Base-by-base conservation (phyloP, 1,140 invertebrate species). In the Daktulosphaira vitifoliae region DNA sequence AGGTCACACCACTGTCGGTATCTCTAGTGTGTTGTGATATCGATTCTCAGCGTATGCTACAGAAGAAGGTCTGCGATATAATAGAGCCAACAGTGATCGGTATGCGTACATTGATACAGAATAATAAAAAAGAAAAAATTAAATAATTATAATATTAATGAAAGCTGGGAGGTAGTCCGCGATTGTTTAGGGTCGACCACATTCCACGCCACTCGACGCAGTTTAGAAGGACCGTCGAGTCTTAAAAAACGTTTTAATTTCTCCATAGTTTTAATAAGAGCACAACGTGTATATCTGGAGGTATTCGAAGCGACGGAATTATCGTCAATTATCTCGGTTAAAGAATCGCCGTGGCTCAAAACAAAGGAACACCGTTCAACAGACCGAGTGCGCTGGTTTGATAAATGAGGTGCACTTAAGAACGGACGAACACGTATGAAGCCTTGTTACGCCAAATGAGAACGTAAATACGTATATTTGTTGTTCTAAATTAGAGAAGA, bases 181-280 rank as follows among this genome's bases (percentile, higher is more conserved):
- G 42, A 48, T 46, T 48, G 56, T 62, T 62, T 62, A 46, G 22
- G 22, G 56, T 48, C 42, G 44, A 23, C 29, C 42, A 54, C 18
- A n/a, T 39, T 23, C 25, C 42, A 46, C 26, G 56, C 46, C 56
- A 46, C n/a, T n/a, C n/a, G n/a, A n/a, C n/a, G n/a, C n/a, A n/a
- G n/a, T n/a, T n/a, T n/a, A n/a, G n/a, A n/a, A n/a, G n/a, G n/a
- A n/a, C n/a, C 20, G 26, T 29, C 11, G 20, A 29, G 25, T 25
- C 29, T 16, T 22, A 46, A 62, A 33, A 44, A 62, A 62, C 56
- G 26, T 62, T 62, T 62, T 62, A 29, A 46, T 62, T 62, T 62
- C 56, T 62, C 42, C 42, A 25, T 38, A 38, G 56, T 48, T 42
- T 44, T 15, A 23, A 59, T 33, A 48, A 62, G 26, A 62, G 44